Percentiles rank a stretch among this genome's conserved stretches.
These are phyloP conservation scores for Mormyrops boulengeri DNA, from an alignment of 2,797 vertebrate genomes.

Conservation along the genomic window DNA sequence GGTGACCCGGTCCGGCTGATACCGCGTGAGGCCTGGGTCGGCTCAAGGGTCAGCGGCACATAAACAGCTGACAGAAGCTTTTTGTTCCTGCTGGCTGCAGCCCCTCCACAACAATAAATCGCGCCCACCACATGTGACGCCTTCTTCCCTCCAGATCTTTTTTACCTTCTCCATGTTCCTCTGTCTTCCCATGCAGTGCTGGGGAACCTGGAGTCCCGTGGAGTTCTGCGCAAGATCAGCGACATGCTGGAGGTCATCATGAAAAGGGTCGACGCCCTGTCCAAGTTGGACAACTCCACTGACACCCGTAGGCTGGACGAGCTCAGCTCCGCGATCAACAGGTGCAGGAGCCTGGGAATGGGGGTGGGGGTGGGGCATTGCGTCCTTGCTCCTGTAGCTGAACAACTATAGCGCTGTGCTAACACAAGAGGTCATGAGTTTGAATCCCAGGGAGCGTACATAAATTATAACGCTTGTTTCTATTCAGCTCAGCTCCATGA, in stretches of 20 bases:
- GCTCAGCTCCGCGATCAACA: constrained; percentile 68
- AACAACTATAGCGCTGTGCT: not conserved
- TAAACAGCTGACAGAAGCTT: not conserved
- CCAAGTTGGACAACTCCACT: constrained; percentile 75
- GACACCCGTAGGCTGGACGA: constrained; percentile 69
- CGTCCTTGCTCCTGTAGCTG: not conserved
- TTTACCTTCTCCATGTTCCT: not conserved
- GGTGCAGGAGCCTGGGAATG: constrained; percentile 52
- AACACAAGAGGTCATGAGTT: not conserved
- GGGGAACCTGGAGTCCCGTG: constrained; percentile 77
- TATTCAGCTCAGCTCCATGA: constrained; percentile 54
- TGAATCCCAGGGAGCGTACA: not conserved
- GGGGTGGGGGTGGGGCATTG: not conserved
- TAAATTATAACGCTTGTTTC: not conserved
- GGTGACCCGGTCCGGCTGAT: not conserved
- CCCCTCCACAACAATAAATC: not conserved
- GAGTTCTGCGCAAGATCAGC: constrained; percentile 82
- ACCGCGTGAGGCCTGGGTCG: not conserved
- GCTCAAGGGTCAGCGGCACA: not conserved
- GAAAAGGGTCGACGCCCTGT: constrained; percentile 80
- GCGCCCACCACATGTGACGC: not conserved
- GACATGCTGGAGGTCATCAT: constrained; percentile 89
- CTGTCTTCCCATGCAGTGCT: constrained; percentile 62
- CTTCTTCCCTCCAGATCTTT: constrained; percentile 16
- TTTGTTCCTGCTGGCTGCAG: not conserved